Conservation (phyloP, 2,113 vertebrate species). For the Tangachromis dhanisi region DNA sequence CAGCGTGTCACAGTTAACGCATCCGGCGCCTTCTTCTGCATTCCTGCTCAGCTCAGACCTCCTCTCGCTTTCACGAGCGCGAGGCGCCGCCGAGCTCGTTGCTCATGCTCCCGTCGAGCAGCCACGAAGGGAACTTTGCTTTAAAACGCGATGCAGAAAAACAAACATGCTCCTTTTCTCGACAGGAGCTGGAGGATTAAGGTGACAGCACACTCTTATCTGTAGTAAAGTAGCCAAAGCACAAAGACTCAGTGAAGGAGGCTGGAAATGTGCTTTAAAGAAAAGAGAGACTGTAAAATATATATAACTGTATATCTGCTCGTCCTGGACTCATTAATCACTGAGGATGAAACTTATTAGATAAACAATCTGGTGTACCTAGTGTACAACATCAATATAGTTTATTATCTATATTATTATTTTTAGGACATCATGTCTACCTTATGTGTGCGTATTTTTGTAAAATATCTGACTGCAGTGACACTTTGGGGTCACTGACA, state of each 20-base stretch:
- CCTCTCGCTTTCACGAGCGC: accelerated
- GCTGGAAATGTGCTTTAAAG: not conserved
- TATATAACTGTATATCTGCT: not conserved
- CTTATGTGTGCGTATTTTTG: not conserved
- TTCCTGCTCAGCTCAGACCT: not conserved
- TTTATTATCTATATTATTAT: not conserved
- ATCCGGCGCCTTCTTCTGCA: not conserved
- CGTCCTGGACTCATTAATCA: not conserved
- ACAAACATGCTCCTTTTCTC: not conserved
- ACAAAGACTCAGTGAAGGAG: not conserved
- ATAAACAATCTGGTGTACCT: not conserved
- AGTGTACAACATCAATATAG: not conserved
- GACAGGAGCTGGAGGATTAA: not conserved
- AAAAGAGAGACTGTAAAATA: not conserved
- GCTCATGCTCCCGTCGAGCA: not conserved
- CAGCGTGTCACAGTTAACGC: not conserved
- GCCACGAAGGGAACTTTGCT: not conserved
- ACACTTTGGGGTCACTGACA: not conserved
- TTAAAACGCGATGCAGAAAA: not conserved
- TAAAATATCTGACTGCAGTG: not conserved
- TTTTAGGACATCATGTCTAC: not conserved
- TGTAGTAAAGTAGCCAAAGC: not conserved
- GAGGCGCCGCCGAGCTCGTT: not conserved
- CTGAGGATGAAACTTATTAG: not conserved
- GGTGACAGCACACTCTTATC: not conserved